Evolutionary conservation across 2,888 invertebrate genomes (phyloP).

Genomic region (Chymomyza procnemis): DNA sequence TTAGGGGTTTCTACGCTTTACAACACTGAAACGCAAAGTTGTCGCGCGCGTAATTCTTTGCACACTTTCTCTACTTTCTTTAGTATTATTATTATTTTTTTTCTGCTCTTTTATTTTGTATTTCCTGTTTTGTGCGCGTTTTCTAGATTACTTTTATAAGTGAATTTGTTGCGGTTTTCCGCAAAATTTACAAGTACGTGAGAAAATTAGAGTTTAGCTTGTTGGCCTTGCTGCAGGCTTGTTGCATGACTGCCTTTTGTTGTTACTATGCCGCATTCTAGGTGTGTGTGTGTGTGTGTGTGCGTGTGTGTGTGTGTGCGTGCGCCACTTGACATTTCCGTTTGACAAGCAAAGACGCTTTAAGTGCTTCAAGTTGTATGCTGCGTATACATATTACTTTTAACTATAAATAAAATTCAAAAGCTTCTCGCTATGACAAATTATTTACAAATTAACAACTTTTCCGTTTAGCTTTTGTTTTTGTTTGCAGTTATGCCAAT

Average conservation of each 20-base stretch:
- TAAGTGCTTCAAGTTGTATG: slow-evolving; percentile 25
- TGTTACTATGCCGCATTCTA: neutral
- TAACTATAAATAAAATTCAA: slow-evolving; percentile 19
- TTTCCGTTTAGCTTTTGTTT: slow-evolving; percentile 44
- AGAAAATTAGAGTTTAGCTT: slow-evolving; percentile 71
- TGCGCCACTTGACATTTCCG: neutral
- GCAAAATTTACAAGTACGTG: slow-evolving; percentile 72
- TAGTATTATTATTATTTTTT: neutral
- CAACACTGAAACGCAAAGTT: slow-evolving; percentile 52
- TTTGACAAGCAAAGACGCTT: slow-evolving; percentile 14
- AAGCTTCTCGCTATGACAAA: slow-evolving; percentile 6
- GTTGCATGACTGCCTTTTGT: slow-evolving; percentile 4
- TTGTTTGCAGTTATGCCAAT: slow-evolving; percentile 37
- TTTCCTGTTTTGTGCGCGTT: slow-evolving; percentile 67
- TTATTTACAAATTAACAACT: slow-evolving; percentile 50
- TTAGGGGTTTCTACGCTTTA: slow-evolving; percentile 26
- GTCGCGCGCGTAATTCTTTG: slow-evolving; percentile 40
- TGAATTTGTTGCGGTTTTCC: slow-evolving; percentile 72
- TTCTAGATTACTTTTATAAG: slow-evolving; percentile 72
- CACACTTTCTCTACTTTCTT: slow-evolving; percentile 19
- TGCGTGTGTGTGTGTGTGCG: neutral
- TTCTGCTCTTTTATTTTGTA: slow-evolving; percentile 38
- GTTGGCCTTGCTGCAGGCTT: slow-evolving; percentile 16
- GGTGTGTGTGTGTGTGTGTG: slow-evolving; percentile 2
- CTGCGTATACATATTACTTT: slow-evolving; percentile 54